phyloP scores from a whole-genome alignment of 1,140 invertebrate genomes.

The Heliconius eleuchia region DNA sequence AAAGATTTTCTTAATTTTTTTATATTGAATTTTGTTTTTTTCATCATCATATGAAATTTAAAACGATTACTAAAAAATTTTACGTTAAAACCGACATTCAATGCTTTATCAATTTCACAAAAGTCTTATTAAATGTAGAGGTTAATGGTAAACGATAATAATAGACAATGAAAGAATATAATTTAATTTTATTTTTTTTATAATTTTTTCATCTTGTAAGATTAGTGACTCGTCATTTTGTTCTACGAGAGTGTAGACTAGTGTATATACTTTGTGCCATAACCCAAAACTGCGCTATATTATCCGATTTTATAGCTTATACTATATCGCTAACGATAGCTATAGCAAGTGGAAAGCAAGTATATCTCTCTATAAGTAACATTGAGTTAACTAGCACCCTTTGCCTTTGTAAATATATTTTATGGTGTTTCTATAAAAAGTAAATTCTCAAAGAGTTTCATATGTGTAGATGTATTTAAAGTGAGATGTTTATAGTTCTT shows the following conservation, averaged over 20 bases:
- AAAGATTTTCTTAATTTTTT: too few species aligned
- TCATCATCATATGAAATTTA: neutral
- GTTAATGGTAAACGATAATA: too few species aligned
- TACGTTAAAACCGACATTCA: neutral
- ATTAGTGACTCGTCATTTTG: too few species aligned
- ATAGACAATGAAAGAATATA: too few species aligned
- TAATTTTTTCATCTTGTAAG: too few species aligned
- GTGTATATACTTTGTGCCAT: neutral
- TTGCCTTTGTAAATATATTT: constrained; percentile 28
- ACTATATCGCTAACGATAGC: neutral
- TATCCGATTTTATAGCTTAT: neutral
- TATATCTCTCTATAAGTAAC: constrained; percentile 9
- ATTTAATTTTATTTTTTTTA: too few species aligned
- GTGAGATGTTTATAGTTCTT: neutral
- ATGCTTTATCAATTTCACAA: neutral
- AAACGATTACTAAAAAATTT: neutral
- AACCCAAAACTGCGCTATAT: neutral
- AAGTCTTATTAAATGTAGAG: too few species aligned
- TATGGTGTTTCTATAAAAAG: constrained; percentile 24
- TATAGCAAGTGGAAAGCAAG: neutral
- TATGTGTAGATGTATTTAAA: constrained; percentile 5
- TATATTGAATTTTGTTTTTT: too few species aligned
- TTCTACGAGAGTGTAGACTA: too few species aligned
- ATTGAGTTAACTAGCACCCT: constrained; percentile 23
- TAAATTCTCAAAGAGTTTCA: constrained; percentile 6